Conservation (phyloP, 2,113 vertebrate species). For the Gambusia holbrooki region DNA sequence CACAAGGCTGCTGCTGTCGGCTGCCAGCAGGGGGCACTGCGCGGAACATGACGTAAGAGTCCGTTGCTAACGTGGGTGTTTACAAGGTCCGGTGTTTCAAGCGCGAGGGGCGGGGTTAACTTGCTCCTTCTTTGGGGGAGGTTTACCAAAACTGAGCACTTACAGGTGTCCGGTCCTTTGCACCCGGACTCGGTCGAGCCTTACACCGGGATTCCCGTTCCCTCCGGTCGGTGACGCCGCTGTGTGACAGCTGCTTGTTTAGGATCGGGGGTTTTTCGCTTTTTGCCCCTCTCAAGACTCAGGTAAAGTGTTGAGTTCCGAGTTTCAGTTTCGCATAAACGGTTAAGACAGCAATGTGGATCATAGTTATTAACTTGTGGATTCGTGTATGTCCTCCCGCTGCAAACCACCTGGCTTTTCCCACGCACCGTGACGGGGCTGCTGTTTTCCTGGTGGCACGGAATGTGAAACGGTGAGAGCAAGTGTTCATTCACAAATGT, state of each 20-base stretch:
- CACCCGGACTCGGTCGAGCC: constrained; percentile 25
- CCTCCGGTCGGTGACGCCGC: constrained; percentile 8
- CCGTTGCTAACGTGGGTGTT: constrained; percentile 38
- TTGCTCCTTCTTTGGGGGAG: constrained; percentile 18
- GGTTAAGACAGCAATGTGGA: not conserved
- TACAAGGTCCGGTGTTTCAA: constrained; percentile 4
- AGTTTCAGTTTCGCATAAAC: not conserved
- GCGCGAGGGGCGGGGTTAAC: constrained; percentile 51
- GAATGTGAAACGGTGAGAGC: constrained; percentile 66
- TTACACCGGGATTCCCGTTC: constrained; percentile 8
- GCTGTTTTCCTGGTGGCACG: constrained; percentile 7
- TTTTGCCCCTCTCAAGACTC: constrained; percentile 1
- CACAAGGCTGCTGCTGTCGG: not conserved
- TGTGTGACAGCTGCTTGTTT: not conserved
- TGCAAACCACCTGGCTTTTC: constrained; percentile 16
- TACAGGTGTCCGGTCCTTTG: constrained; percentile 67
- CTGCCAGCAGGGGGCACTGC: constrained; percentile 52
- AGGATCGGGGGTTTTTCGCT: not conserved
- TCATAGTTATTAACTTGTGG: constrained; percentile 1
- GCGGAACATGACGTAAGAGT: not conserved
- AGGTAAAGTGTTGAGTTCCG: constrained; percentile 43
- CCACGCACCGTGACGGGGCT: constrained; percentile 35
- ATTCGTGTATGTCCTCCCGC: constrained; percentile 30
- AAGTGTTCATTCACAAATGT: constrained; percentile 25
- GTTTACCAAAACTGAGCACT: constrained; percentile 22